phyloP scores from a whole-genome alignment of 2,797 vertebrate genomes.

The Furcifer pardalis region DNA sequence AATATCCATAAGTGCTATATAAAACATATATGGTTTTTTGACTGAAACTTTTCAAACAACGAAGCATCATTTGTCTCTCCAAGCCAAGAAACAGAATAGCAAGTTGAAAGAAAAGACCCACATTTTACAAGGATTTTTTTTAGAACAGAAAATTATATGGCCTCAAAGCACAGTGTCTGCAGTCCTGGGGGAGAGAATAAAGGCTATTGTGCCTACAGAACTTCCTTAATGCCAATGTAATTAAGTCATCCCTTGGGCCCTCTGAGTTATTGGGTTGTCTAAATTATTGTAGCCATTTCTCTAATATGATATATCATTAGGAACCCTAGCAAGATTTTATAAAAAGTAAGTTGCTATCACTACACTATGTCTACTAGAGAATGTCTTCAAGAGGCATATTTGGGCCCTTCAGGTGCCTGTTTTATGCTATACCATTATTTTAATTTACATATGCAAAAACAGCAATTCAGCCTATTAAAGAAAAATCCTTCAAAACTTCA shows the following conservation, averaged over 20 bases:
- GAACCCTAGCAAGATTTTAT: background rate
- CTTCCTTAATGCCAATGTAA: background rate
- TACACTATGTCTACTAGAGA: background rate
- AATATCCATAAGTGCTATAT: too few relatives aligned
- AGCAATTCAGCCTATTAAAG: background rate
- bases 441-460: background rate
- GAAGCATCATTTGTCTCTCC: background rate
- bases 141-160: background rate
- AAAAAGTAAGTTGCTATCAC: background rate
- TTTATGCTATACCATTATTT: background rate
- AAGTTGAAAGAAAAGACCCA: background rate
- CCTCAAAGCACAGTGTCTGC: background rate
- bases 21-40: too few relatives aligned
- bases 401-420: background rate
- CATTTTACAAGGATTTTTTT: background rate
- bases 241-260: background rate
- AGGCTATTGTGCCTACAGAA: background rate
- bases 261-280: background rate
- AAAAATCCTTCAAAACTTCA: background rate
- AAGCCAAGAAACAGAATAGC: background rate
- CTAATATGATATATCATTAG: background rate
- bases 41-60: fast-evolving
- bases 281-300: background rate
- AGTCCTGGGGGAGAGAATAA: background rate
- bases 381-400: background rate